phyloP scores from a whole-genome alignment of 2,797 vertebrate species.

The Malacoctenus gilli region DNA sequence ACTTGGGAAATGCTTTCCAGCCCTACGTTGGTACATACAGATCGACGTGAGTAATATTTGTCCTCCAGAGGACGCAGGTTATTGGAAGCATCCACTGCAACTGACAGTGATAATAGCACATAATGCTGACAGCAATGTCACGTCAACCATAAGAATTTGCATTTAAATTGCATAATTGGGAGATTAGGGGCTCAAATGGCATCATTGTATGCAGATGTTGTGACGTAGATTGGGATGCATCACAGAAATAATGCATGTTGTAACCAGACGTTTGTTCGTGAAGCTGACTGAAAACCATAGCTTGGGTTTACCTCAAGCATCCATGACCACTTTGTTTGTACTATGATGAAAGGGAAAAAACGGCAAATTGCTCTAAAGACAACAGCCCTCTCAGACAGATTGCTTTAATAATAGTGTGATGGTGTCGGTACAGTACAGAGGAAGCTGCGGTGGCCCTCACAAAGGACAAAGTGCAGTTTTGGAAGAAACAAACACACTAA shows the following conservation, averaged over 20 bases:
- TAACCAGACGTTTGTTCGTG: conserved; percentile 53
- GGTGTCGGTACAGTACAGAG: conserved; percentile 13
- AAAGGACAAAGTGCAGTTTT: conserved; percentile 49
- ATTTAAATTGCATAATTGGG: conserved; percentile 66
- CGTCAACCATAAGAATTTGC: conserved; percentile 56
- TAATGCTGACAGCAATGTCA: conserved; percentile 50
- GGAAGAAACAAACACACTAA: conserved; percentile 41
- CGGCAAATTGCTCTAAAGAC: conserved; percentile 35
- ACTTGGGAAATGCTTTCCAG: conserved; percentile 52
- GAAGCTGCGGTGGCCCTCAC: conserved; percentile 48
- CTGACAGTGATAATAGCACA: conserved; percentile 45
- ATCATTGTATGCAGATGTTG: conserved; percentile 42
- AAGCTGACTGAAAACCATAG: conserved; percentile 25
- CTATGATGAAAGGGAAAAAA: conserved; percentile 22
- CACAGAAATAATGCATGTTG: conserved; percentile 38
- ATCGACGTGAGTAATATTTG: conserved; percentile 37
- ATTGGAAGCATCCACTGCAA: conserved; percentile 41
- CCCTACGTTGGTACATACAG: conserved; percentile 25
- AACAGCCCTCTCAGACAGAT: conserved; percentile 42
- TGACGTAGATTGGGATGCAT: conserved; percentile 44
- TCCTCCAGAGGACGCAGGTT: conserved; percentile 45
- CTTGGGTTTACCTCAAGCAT: conserved; percentile 28
- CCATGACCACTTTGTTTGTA: conserved; percentile 22
- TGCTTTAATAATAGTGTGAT: conserved; percentile 48
- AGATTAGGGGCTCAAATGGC: conserved; percentile 45